Percentiles rank a stretch among this genome's conserved stretches.
Evolutionary conservation across 2,797 vertebrate genomes (phyloP).

Genomic region (Diplodus sargus): DNA sequence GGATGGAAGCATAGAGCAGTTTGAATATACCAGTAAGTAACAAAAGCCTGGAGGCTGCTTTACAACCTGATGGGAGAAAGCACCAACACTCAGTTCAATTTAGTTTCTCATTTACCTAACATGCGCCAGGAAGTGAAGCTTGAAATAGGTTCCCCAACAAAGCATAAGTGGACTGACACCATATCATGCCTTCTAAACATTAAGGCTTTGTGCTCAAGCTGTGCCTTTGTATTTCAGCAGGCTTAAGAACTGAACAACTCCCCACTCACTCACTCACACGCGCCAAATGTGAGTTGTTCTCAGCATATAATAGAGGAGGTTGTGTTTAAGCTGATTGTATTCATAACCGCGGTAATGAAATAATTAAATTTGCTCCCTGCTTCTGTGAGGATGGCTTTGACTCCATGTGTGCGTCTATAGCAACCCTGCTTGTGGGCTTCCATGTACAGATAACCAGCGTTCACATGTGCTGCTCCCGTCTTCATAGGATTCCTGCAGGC

Average conservation of each 20-base stretch:
- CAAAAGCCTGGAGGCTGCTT: constrained; percentile 38
- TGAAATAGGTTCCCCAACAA: constrained; percentile 78
- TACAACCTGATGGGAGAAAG: constrained; percentile 57
- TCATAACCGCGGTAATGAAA: constrained; percentile 46
- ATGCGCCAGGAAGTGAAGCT: constrained; percentile 76
- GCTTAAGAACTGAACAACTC: constrained; percentile 41
- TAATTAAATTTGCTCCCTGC: constrained; percentile 42
- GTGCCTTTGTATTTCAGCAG: constrained; percentile 34
- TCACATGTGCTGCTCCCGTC: constrained; percentile 50
- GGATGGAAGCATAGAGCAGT: constrained; percentile 44
- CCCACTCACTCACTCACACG: constrained; percentile 1
- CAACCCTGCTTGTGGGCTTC: constrained; percentile 31
- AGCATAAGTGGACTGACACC: constrained; percentile 57
- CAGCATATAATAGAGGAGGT: constrained; percentile 50
- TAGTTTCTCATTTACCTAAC: constrained; percentile 76
- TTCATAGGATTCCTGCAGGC: constrained; percentile 72
- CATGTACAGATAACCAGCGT: constrained; percentile 38
- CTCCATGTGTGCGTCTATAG: constrained; percentile 35
- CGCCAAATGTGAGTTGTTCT: neutral
- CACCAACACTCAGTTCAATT: constrained; percentile 63
- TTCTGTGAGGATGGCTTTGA: constrained; percentile 55
- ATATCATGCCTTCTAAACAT: constrained; percentile 59
- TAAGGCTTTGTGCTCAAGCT: constrained; percentile 50
- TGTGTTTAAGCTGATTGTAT: constrained; percentile 46
- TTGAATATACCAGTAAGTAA: constrained; percentile 29